Evolutionary conservation across 2,113 vertebrate species (phyloP).

Genomic region (Chionis minor): DNA sequence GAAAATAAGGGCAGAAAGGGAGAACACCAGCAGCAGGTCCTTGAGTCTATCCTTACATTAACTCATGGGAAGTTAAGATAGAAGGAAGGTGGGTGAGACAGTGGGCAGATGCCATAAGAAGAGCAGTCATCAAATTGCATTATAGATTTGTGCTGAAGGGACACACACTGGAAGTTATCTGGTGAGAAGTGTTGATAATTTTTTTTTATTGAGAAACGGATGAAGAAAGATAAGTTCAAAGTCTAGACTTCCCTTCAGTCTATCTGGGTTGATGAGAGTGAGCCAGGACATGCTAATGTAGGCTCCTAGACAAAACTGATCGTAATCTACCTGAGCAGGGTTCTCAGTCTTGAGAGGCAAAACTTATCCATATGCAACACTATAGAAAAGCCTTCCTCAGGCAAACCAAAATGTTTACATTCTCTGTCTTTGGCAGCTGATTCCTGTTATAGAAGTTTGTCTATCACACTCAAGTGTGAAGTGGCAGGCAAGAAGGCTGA

Average conservation of each 20-base stretch:
- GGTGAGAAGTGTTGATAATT: background rate
- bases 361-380: slow-evolving; percentile 41
- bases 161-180: background rate
- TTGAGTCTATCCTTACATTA: background rate
- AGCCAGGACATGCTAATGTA: background rate
- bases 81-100: background rate
- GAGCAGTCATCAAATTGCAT: background rate
- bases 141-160: background rate
- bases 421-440: slow-evolving; percentile 23
- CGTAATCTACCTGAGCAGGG: background rate
- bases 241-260: background rate
- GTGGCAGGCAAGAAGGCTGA: slow-evolving; percentile 16
- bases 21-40: background rate
- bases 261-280: background rate
- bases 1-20: background rate
- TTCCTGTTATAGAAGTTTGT: slow-evolving; percentile 39
- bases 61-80: background rate
- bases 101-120: background rate
- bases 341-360: background rate
- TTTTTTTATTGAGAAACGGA: background rate
- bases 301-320: background rate
- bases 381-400: background rate
- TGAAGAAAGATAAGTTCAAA: background rate
- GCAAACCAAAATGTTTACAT: slow-evolving; percentile 42
- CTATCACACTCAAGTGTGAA: slow-evolving; percentile 21